Evolutionary conservation across 2,797 vertebrate genomes (phyloP), one percentile per base, ranked within the genome.

Genomic region (Setipinna tenuifilis): DNA sequence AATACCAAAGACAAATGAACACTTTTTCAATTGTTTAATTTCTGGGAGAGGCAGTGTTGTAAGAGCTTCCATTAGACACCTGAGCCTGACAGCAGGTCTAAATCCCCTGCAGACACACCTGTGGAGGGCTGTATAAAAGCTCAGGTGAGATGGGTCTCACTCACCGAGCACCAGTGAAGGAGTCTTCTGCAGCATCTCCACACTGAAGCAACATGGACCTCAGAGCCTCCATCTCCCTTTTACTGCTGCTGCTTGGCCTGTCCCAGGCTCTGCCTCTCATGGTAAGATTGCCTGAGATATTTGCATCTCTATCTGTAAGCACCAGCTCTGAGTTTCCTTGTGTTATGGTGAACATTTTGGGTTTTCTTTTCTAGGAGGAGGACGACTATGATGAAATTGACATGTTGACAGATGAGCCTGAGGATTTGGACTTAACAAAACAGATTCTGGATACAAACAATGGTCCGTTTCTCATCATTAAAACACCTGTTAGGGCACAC

Each of bases 381-480:
- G 48, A 83, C n/a, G n/a, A n/a, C n/a, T n/a, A n/a, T n/a, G n/a
- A n/a, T n/a, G n/a, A n/a, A n/a, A n/a, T n/a, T n/a, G n/a, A n/a
- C 1, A 28, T 54, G 12, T 31, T 71, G 10, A 16, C 25, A 11
- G 28, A 71, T 11, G 46, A 88, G 0, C 23, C 57, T 31, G 61
- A 50, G 0, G 48, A 80, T 25, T 4, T 62, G 14, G 84, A 89
- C 85, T 86, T 92, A 68, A 86, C 50, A 85, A 88, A 83, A 84
- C 89, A 80, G 75, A 93, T 92, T 87, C 89, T 94, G 85, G 84
- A 71, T 3, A 7, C 89, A 46, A 93, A 93, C 84, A 91, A 89
- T 28, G 82, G 65, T 83, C 41, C 80, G 57, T 78, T 25, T 86
- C 17, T 48, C 61, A 41, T 12, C 65, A n/a, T n/a, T n/a, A n/a